A percentile compares a stretch with the other conserved stretches of the same genome.
Evolutionary conservation across 1,140 invertebrate species (phyloP).

Genomic region (Drosophila funebris): DNA sequence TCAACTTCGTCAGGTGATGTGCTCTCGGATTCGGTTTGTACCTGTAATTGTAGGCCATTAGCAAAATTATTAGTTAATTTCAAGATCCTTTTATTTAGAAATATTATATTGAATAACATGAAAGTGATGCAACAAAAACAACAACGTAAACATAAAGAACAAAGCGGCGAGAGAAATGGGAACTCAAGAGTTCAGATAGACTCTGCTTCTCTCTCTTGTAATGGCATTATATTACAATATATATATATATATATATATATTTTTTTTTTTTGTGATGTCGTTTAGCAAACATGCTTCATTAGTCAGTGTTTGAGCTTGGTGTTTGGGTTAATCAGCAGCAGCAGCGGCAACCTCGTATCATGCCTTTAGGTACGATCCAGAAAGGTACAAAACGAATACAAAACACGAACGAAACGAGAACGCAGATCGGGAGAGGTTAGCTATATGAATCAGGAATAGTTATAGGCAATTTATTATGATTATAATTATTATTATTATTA

Average conservation of each 20-base stretch:
- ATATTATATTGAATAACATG: background rate
- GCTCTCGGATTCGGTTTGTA: constrained; percentile 89
- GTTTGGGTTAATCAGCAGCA: constrained; percentile 62
- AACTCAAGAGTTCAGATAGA: background rate
- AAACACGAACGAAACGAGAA: constrained; percentile 42
- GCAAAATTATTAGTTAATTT: constrained; percentile 10
- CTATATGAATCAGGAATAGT: constrained; percentile 12
- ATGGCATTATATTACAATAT: background rate
- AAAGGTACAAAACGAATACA: constrained; percentile 66
- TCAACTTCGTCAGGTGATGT: constrained; percentile 88
- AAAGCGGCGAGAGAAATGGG: background rate
- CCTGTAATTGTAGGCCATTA: constrained; percentile 61
- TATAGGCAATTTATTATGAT: background rate
- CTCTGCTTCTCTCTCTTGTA: background rate
- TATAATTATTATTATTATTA: background rate
- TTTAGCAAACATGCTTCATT: constrained; percentile 57
- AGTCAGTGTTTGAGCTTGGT: constrained; percentile 55
- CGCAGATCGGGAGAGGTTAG: constrained; percentile 44
- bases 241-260: background rate
- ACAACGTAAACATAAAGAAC: background rate
- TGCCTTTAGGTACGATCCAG: constrained; percentile 84
- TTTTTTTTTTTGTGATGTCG: constrained; percentile 1
- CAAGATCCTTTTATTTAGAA: background rate
- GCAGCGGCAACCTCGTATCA: constrained; percentile 28
- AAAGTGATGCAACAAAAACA: constrained; percentile 11